A percentile compares a stretch with the other conserved stretches of the same genome.
These are phyloP conservation scores for Vombatus ursinus DNA, from an alignment of 2,113 vertebrate genomes.

Conservation along the genomic window DNA sequence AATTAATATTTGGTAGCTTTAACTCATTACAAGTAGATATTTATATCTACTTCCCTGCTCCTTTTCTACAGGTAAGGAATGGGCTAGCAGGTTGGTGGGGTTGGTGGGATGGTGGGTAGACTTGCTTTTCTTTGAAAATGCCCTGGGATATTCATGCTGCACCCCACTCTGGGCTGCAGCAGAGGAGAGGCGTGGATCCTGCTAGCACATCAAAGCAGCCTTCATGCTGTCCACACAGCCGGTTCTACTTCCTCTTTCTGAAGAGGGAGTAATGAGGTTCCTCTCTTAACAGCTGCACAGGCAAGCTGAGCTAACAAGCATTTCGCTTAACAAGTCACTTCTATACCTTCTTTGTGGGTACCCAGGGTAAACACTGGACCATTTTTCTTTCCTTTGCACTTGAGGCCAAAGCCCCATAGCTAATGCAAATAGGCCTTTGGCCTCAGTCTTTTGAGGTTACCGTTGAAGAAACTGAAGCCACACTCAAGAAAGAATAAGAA, in stretches of 20 bases:
- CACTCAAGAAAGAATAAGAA: not conserved
- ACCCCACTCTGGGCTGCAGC: too few relatives aligned
- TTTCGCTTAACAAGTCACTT: not conserved
- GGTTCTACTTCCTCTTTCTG: not conserved
- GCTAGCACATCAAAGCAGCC: not conserved
- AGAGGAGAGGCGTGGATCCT: not conserved
- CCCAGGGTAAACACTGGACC: not conserved
- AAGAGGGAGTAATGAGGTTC: not conserved
- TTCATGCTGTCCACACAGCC: not conserved
- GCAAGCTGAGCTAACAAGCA: not conserved
- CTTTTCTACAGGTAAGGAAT: not conserved
- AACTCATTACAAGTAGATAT: not conserved
- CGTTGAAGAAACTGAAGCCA: not conserved
- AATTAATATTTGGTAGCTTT: not conserved
- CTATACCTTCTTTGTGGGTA: not conserved
- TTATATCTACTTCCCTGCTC: not conserved
- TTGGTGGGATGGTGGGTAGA: not conserved
- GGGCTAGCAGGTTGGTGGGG: not conserved
- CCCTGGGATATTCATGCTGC: not conserved
- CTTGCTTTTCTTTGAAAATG: slow-evolving; percentile 17
- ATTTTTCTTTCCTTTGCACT: not conserved
- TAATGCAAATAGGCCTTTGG: not conserved
- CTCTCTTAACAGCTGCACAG: not conserved
- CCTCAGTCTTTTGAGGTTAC: not conserved
- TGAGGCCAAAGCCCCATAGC: not conserved